Conservation (phyloP, 2,888 invertebrate species). For the Megamerina dolium region DNA sequence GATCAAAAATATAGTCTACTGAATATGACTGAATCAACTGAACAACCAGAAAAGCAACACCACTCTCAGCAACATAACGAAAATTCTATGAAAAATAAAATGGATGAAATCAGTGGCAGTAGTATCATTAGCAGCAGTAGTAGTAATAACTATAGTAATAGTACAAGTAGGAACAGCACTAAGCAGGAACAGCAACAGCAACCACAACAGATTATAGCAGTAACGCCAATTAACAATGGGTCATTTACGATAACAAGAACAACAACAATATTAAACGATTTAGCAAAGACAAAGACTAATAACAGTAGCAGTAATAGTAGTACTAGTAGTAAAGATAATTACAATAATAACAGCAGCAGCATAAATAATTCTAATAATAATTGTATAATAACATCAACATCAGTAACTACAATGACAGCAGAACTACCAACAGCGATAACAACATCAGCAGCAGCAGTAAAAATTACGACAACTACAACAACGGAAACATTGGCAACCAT, state of each 20-base stretch:
- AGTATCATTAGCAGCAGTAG: too few species aligned
- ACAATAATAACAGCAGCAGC: conserved; percentile 13
- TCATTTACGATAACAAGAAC: too few species aligned
- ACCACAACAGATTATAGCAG: conserved; percentile 20
- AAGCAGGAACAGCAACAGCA: conserved; percentile 18
- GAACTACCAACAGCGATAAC: conserved; percentile 1
- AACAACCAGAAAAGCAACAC: conserved; percentile 13
- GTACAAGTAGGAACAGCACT: too few species aligned
- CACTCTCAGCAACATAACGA: conserved; percentile 9
- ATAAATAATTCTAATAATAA: conserved; percentile 9
- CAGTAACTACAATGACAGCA: conserved; percentile 6
- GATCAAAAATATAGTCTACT: too few species aligned
- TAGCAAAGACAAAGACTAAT: conserved; percentile 8
- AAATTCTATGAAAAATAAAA: too few species aligned
- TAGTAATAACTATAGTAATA: too few species aligned
- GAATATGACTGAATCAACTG: too few species aligned
- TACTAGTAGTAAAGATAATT: conserved; percentile 4
- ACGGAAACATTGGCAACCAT: too few species aligned
- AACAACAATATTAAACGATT: too few species aligned
- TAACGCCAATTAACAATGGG: too few species aligned
- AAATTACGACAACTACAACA: conserved; percentile 9
- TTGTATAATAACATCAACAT: conserved; percentile 4
- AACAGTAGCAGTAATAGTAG: neutral
- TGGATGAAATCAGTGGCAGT: too few species aligned
- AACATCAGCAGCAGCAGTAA: conserved; percentile 10